Evolutionary conservation across 2,888 invertebrate species (phyloP), one percentile per base, ranked within the genome.

Genomic region (Saturnia pavonia): DNA sequence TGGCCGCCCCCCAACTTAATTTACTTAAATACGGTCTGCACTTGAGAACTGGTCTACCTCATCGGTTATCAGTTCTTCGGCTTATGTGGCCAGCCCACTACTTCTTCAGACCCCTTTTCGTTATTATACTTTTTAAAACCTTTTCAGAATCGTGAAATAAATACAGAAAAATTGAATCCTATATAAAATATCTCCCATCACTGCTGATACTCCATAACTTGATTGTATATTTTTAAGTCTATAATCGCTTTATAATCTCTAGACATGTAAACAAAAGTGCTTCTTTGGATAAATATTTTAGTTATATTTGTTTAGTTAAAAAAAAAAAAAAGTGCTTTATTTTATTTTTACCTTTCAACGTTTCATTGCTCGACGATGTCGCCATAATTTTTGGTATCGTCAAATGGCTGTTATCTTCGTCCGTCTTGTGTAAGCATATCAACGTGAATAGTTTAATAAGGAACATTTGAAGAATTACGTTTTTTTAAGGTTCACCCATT

Each of bases 341-440:
- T 22, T 0, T 1, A 63, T 14, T 22, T 72, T 83, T 90, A 96
- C 97, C 97, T 88, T 96, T 97, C 27, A 97, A 88, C 0, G 97
- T 97, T 84, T 97, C 97, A 70, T 96, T 96, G 84, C 97, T 97
- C 16, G 96, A 96, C 0, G 97, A 97, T 0, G 95, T 95, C 0
- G 96, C 95, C 82, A 96, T 95, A 66, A 96, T 95, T 88, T 96
- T 96, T 0, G 97, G 97, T 76, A 97, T 96, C 12, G 96, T 95
- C 74, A 97, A 89, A 85, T 95, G 95, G 74, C 95, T 94, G 74
- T 91, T 94, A 77, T 96, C 95, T 76, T 95, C 95, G 74, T 95
- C 95, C 67, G 86, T 79, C 89, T 91, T 85, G 70, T 25, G 89
- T 76, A 85, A 83, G 91, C 91, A 76, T 88, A 82, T 25, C 22